Evolutionary conservation across 2,888 invertebrate species (phyloP), one percentile per base, ranked within the genome.

Genomic region (Heliconius cydno): DNA sequence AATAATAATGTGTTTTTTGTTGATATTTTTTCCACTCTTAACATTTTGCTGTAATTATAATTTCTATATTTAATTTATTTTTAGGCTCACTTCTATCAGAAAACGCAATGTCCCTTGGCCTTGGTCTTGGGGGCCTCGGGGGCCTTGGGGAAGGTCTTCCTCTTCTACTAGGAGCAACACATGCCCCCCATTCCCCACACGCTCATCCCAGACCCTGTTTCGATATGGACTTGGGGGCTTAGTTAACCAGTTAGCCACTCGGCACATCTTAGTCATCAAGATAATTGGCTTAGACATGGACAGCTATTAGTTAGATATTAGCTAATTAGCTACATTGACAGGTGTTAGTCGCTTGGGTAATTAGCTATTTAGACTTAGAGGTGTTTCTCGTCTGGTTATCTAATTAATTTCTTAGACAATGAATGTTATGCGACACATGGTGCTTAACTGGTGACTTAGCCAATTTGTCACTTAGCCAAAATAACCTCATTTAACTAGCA

Each of bases 161-260:
- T 0, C 87, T 93, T 52, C 87, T 94, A 79, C 91, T 92, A 3
- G 92, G 90, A 0, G 90, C 91, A 80, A 92, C 93, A 83, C 94
- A 94, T 88, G 94, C 92, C 30, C 94, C 94, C 1, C 94, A 94
- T 87, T 91, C 93, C 0, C 92, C 92, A 0, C 92, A 94, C 89
- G 89, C 91, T 0, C 94, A 93, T 73, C 91, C 92, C 0, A 74
- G 92, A 0, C 89, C 91, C 78, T 94, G 94, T 90, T 94, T 93
- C 88, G 93, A 94, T 81, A 94, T 94, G 94, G 94, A 94, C 86
- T 86, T 94, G 0, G 93, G 93, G 1, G 91, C 92, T 0, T 92
- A 80, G 25, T 63, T 63, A 46, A 19, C n/a, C 9, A 41, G 13
- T 72, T 71, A 52, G 30, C 52, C 12, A 60, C 13, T 73, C 60